phyloP scores from a whole-genome alignment of 2,797 vertebrate species.

The Catharus ustulatus region DNA sequence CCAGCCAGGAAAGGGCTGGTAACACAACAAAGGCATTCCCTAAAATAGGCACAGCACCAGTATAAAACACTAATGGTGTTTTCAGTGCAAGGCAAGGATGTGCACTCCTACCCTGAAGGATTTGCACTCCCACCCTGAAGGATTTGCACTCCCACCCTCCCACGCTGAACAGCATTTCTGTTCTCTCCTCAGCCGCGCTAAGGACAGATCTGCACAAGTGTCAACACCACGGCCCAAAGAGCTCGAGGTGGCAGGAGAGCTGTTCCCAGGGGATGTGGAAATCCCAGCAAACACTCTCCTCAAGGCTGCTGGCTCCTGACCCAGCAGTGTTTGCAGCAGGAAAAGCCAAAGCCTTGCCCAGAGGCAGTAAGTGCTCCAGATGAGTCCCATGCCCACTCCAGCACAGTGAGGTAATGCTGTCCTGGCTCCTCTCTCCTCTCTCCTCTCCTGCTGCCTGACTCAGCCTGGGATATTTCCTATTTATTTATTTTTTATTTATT shows the following conservation, averaged over 20 bases:
- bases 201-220: background rate
- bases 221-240: background rate
- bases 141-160: constrained; percentile 24
- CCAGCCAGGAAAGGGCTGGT: background rate
- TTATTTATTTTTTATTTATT: background rate
- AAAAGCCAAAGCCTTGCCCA: background rate
- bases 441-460: background rate
- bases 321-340: background rate
- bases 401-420: background rate
- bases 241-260: background rate
- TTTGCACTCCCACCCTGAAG: background rate
- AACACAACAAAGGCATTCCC: background rate
- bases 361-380: background rate
- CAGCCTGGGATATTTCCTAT: background rate
- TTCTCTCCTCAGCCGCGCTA: constrained; percentile 32
- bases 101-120: background rate
- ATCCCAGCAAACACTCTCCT: background rate
- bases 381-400: background rate
- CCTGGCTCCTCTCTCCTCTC: background rate
- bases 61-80: background rate
- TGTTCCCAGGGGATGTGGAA: background rate
- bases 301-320: background rate
- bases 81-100: background rate
- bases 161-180: background rate
- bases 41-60: background rate